Percentiles rank a stretch among this genome's conserved stretches.
Conservation (phyloP, 1,140 invertebrate species). For the Drosophila bipectinata region DNA sequence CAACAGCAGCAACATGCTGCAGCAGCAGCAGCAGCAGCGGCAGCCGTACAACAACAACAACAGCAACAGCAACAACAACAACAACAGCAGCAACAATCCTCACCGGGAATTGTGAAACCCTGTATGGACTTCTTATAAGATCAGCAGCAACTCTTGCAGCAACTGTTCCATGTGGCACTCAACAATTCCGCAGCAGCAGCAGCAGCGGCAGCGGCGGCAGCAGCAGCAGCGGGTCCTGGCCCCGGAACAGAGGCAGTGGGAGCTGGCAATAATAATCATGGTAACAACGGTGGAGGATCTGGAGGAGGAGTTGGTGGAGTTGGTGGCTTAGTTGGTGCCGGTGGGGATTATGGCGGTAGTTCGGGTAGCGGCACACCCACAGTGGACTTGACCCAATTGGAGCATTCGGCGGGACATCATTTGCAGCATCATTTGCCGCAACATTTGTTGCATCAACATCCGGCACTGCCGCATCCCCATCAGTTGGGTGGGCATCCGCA, state of each 20-base stretch:
- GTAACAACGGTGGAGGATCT: background rate
- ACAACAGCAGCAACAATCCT: constrained; percentile 77
- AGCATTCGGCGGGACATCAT: constrained; percentile 36
- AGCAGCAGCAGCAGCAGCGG: constrained; percentile 58
- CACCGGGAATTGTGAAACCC: constrained; percentile 79
- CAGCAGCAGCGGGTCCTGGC: constrained; percentile 25
- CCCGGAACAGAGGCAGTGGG: constrained; percentile 27
- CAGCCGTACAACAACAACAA: constrained; percentile 35
- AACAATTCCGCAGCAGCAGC: constrained; percentile 76
- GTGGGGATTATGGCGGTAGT: constrained; percentile 1
- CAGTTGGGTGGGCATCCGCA: constrained; percentile 26
- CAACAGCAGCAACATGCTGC: constrained; percentile 27
- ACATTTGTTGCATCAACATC: constrained; percentile 49
- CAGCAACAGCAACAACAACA: constrained; percentile 56
- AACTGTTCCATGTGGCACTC: constrained; percentile 81
- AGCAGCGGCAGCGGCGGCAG: constrained; percentile 55
- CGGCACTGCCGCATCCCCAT: constrained; percentile 21
- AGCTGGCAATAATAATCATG: constrained; percentile 5
- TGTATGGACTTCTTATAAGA: constrained; percentile 84
- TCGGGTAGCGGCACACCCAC: constrained; percentile 50
- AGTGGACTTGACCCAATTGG: constrained; percentile 73
- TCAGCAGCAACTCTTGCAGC: constrained; percentile 83
- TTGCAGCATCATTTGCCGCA: constrained; percentile 51
- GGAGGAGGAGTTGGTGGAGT: constrained; percentile 15
- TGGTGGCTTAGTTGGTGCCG: constrained; percentile 8